Percentiles rank a stretch among this genome's conserved stretches.
Conservation (phyloP, 2,113 vertebrate genomes). For the Rhodinocichla rosea region DNA sequence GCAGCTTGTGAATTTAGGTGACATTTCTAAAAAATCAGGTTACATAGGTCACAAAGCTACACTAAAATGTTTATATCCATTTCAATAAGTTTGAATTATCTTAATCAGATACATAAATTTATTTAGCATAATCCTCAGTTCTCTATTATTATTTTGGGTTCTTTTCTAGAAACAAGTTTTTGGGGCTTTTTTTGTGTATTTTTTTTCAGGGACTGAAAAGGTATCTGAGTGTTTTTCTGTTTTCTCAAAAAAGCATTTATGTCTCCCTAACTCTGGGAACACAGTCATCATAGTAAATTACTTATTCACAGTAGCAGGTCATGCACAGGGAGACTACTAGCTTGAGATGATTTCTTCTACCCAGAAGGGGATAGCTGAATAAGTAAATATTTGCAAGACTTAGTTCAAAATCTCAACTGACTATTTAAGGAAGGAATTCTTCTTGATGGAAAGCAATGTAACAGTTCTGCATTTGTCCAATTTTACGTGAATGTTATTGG, state of each 20-base stretch:
- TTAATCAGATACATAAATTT: neutral
- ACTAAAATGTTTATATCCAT: neutral
- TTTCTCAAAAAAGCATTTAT: neutral
- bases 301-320: neutral
- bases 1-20: neutral
- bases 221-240: neutral
- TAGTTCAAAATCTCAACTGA: neutral
- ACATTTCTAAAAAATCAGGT: neutral
- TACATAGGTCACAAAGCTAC: neutral
- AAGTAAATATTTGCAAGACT: neutral
- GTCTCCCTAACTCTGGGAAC: neutral
- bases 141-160: neutral
- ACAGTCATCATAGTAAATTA: neutral
- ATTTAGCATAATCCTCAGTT: neutral
- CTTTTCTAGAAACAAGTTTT: neutral
- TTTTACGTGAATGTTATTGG: neutral
- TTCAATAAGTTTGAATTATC: neutral
- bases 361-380: neutral
- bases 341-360: neutral
- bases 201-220: neutral
- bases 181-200: rapidly evolving
- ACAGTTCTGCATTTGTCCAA: neutral
- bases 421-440: neutral
- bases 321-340: neutral
- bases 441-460: neutral